Base-by-base conservation (phyloP, 2,113 vertebrate genomes). In the Rhynchomys soricoides region DNA sequence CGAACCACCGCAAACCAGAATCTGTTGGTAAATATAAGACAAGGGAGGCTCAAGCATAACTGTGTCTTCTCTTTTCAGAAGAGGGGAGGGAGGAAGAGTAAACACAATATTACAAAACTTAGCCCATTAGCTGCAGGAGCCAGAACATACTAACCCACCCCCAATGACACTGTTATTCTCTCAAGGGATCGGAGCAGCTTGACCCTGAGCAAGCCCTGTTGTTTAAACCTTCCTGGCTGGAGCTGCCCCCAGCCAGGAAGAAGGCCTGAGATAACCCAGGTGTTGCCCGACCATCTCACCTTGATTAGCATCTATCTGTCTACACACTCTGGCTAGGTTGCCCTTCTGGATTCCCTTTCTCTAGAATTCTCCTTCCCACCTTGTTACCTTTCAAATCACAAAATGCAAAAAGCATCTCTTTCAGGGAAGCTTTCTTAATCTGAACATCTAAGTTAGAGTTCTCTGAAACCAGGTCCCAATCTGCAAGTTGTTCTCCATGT, bases 381-480 rank as follows among this genome's bases (percentile, higher is more conserved):
- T 31, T 62, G 59, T 66, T 24, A 50, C 83, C 13, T 15, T 95
- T 92, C 48, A 78, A 77, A 68, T 45, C 40, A 62, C 59, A n/a
- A 31, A 19, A 13, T 1, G 0, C 22, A 92, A 57, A 71, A 75
- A 11, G 87, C 3, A 48, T 37, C 50, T 91, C 71, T 59, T 94
- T 83, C 64, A 85, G 68, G 91, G 92, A 92, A 48, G 0, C 48
- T 70, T 95, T 82, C 52, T 73, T 45, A 22, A 89, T 91, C 86
- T 74, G 24, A 59, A 10, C 31, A 15, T 37, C 13, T 71, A 92
- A 79, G 21, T 62, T 37, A 82, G 37, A 48, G 31, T 10, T 85
- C 10, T 16, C 50, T 43, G 21, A 71, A 2, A 0, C 5, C 21
- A 2, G 0, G 40, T 21, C 74, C 43, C 45, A 22, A 62, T 15